Conservation (phyloP, 2,113 vertebrate genomes). For the Passer domesticus region DNA sequence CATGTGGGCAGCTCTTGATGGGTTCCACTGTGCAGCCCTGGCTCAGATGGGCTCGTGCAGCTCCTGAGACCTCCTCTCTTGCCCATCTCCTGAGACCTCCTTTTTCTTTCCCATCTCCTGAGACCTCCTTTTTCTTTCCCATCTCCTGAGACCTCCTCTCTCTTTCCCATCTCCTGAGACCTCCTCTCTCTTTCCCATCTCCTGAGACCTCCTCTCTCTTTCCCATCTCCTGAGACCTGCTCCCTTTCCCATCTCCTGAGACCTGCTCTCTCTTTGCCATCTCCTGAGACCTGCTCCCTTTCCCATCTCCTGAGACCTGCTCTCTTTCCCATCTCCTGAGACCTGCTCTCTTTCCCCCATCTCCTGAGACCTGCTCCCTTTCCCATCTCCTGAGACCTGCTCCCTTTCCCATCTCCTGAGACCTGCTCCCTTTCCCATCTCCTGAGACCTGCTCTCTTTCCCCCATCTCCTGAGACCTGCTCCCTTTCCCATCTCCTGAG, state of each 20-base stretch:
- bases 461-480: no score
- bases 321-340: constrained; percentile 76
- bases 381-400: no score
- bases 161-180: not conserved
- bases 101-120: constrained; percentile 79
- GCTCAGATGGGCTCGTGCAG: fast-evolving
- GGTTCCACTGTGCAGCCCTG: not conserved
- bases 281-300: not conserved
- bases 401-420: not conserved
- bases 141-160: not conserved
- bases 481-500: not conserved
- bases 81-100: constrained; percentile 70
- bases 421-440: constrained; percentile 70
- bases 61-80: not conserved
- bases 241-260: no score
- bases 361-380: not conserved
- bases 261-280: no score
- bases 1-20: fast-evolving
- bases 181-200: constrained; percentile 69
- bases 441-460: constrained; percentile 33
- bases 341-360: not conserved
- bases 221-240: constrained; percentile 68
- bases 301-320: no score
- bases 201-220: constrained; percentile 39
- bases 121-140: no score